A percentile compares a stretch with the other conserved stretches of the same genome.
These are phyloP conservation scores for Lamprotornis superbus DNA, from an alignment of 2,113 vertebrate genomes.

Conservation along the genomic window DNA sequence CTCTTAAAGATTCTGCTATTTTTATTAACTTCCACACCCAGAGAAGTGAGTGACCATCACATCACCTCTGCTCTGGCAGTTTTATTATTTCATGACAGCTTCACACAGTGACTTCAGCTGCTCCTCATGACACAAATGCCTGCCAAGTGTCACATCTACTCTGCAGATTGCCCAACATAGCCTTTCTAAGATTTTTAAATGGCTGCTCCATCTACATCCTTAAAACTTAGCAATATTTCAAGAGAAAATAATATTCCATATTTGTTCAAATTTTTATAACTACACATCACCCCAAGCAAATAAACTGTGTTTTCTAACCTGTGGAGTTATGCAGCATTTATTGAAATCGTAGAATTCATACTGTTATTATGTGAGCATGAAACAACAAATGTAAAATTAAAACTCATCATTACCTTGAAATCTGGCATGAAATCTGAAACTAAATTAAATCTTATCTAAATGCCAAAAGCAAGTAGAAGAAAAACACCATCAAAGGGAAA, in stretches of 20 bases:
- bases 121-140: not conserved
- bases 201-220: not conserved
- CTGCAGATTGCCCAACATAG: not conserved
- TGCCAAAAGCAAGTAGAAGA: not conserved
- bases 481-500: not conserved
- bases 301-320: not conserved
- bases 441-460: conserved; percentile 10
- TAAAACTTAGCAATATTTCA: not conserved
- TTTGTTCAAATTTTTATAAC: not conserved
- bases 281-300: not conserved
- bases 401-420: not conserved
- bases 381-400: not conserved
- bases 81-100: not conserved
- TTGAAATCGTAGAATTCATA: not conserved
- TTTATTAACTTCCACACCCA: not conserved
- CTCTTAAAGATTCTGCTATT: not conserved
- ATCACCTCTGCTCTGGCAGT: not conserved
- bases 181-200: not conserved
- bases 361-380: not conserved
- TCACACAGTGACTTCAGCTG: not conserved
- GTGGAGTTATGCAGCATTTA: not conserved
- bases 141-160: not conserved
- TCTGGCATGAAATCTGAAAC: not conserved
- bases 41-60: not conserved
- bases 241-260: not conserved